Evolutionary conservation across 1,140 invertebrate species (phyloP), one percentile per base, ranked within the genome.

Genomic region (Megalopta genalis): DNA sequence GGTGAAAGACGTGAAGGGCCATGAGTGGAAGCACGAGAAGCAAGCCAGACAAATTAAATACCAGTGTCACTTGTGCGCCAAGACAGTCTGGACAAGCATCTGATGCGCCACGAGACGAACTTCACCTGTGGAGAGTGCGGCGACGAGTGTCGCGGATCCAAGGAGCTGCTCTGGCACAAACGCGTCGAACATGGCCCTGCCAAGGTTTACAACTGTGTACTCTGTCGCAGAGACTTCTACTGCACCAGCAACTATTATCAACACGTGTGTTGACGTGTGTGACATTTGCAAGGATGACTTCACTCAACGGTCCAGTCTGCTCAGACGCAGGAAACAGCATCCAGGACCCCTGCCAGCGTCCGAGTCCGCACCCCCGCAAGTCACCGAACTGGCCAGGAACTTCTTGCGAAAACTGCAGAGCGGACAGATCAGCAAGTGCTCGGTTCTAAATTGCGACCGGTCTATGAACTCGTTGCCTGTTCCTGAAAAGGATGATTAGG

Each of bases 201-300:
- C 90, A 94, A 64, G 14, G 42, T 66, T 0, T 83, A 85, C 91
- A 93, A 93, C 54, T 95, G 95, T 82, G 88, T 89, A 60, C 91
- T 94, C 52, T 95, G 95, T 70, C 73, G 88, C 12, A 92, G 94
- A 59, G 57, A 57, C 0, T 92, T 92, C 9, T 39, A 68, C 0
- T 87, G 82, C 0, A 80, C 74, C 14, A 90, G 88, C 37, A 91
- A 90, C 63, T 90, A 86, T 32, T 86, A 91, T 65, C 90, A 90
- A 42, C 95, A 95, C n/a, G n/a, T 82, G 93, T 95, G 32, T 90
- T 95, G 16, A 94, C 94, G 25, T 95, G 82, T 95, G 95, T 54
- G 89, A 91, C 59, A 74, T 92, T 9, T 91, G 91, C 49, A 70
- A 71, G 0, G 87, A 88, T 9, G 80, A 88, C 7, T 92, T 91